Base-by-base conservation (phyloP, 2,888 invertebrate genomes). In the Biston stratarius region DNA sequence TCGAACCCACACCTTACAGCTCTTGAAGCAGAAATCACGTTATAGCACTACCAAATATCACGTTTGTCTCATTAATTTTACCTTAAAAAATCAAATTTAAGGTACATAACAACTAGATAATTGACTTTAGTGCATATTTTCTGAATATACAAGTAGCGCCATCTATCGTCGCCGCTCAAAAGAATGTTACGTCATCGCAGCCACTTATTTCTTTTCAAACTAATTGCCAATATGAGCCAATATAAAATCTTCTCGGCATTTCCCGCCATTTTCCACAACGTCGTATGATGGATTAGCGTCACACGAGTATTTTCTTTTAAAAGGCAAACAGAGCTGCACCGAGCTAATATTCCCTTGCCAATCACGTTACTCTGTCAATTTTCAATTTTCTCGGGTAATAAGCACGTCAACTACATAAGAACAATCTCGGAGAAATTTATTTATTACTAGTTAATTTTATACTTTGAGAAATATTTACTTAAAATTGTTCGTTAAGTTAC, bases 271-370 rank as follows among this genome's bases (percentile, higher is more conserved):
- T 67, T 64, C 57, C 73, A 70, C 74, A 73, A 75, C 77, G 75
- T 74, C 74, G 77, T 77, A 86, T 92, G 92, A 92, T 92, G 92
- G 92, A 93, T 93, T 91, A 92, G 85, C 88, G 91, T 92, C 92
- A 91, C 81, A 77, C 81, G 82, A 77, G 83, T 83, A 81, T 85
- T 72, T 85, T 84, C 83, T 83, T 86, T 80, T 87, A 85, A 88
- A 90, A 87, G 81, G 84, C 85, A 87, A 90, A 89, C 88, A 89
- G 52, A 61, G 56, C 87, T 89, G 90, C 91, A 91, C 86, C 87
- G 81, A 85, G 91, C 89, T 90, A 91, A 92, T 92, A 91, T 91
- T 90, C 88, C 88, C 89, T 88, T 92, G 92, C 93, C 93, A 93
- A 93, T 93, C 93, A 93, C 87, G 86, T 83, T 83, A 81, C 83